A percentile compares a stretch with the other conserved stretches of the same genome.
phyloP scores from a whole-genome alignment of 1,140 invertebrate species.

The Papilio polyxenes region DNA sequence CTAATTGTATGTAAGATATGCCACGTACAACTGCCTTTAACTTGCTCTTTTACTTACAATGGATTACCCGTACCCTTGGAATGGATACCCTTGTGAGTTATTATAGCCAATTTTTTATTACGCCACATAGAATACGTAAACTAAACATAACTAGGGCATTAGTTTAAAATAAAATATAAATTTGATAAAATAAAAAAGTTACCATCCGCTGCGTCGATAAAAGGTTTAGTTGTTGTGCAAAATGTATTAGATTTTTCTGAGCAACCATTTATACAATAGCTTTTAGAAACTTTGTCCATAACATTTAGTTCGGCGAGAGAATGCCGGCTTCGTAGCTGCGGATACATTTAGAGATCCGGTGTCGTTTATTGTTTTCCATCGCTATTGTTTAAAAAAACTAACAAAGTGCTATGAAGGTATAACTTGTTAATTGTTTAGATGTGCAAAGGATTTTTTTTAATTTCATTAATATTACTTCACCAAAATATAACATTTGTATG shows the following conservation, averaged over 20 bases:
- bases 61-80: no score
- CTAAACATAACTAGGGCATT: no score
- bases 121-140: neutral
- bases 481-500: neutral
- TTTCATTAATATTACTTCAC: neutral
- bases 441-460: neutral
- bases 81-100: neutral
- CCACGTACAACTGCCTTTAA: neutral
- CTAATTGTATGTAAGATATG: neutral
- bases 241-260: conserved; percentile 3
- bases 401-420: neutral
- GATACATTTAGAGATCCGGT: conserved; percentile 7
- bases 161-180: neutral
- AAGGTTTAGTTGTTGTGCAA: neutral
- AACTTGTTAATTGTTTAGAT: neutral
- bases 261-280: conserved; percentile 8
- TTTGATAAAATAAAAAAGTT: neutral
- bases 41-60: neutral
- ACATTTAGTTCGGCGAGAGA: neutral
- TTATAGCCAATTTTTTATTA: no score
- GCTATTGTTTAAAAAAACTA: conserved; percentile 3
- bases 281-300: conserved; percentile 3
- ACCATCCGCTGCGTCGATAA: neutral
- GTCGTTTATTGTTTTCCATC: conserved; percentile 17
- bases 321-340: neutral